Percentiles rank a stretch among this genome's conserved stretches.
phyloP scores from a whole-genome alignment of 2,888 invertebrate species.

The Mythimna ferrago region DNA sequence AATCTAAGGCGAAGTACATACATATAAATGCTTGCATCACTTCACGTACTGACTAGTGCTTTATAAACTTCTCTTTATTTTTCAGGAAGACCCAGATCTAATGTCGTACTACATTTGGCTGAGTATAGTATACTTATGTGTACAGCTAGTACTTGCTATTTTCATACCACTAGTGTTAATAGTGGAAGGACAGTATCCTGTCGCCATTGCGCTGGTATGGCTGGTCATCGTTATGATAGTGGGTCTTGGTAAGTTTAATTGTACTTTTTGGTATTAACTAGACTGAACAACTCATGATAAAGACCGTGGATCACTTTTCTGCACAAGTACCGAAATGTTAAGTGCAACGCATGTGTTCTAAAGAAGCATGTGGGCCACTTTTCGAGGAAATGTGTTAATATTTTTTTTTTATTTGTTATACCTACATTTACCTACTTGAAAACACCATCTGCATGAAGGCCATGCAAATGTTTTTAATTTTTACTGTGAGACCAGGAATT shows the following conservation, averaged over 20 bases:
- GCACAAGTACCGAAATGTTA: not conserved
- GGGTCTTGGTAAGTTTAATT: slow-evolving; percentile 52
- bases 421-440: not conserved
- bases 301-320: not conserved
- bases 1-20: too few species aligned
- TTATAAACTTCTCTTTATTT: slow-evolving; percentile 4
- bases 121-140: slow-evolving; percentile 56
- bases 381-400: not conserved
- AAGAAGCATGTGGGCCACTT: too few species aligned
- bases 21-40: too few species aligned
- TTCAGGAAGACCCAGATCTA: slow-evolving; percentile 61
- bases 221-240: slow-evolving; percentile 61
- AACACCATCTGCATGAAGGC: not conserved
- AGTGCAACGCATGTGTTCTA: not conserved
- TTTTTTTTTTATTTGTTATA: too few species aligned
- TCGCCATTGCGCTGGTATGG: slow-evolving; percentile 57
- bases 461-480: not conserved
- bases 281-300: not conserved
- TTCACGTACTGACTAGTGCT: too few species aligned
- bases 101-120: slow-evolving; percentile 69
- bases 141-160: slow-evolving; percentile 61
- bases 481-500: not conserved
- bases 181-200: slow-evolving; percentile 57
- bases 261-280: not conserved
- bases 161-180: slow-evolving; percentile 61